Evolutionary conservation across 2,113 vertebrate genomes (phyloP), one percentile per base, ranked within the genome.

Genomic region (Charadrius vociferus): DNA sequence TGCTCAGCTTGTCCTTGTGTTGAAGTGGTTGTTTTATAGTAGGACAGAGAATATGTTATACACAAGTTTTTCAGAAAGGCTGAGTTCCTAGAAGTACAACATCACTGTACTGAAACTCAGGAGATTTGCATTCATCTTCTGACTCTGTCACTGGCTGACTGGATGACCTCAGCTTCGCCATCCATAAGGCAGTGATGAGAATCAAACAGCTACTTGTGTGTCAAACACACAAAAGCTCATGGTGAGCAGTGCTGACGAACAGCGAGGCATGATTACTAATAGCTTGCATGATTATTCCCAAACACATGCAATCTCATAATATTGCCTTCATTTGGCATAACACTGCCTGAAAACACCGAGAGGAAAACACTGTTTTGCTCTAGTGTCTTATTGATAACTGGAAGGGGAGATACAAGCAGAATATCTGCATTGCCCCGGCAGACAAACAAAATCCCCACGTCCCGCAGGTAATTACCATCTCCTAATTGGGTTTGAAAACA

Each of bases 391-490:
- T 63, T 92, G 97, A 93, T 96, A 97, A 97, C 92, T 77, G 91
- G 93, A 96, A 96, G 15, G 95, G 97, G 97, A 98, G 95, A 81
- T 84, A 84, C 80, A 95, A 93, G 87, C 63, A 67, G 81, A 95
- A 8, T 94, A 92, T 92, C 89, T 30, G 79, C 90, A 88, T 95
- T 52, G 85, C 93, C 97, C 94, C 65, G 0, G 88, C 95, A 85
- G 96, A 93, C 95, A 89, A 95, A 92, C 95, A 93, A 97, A 97
- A 71, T 98, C 98, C 98, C 97, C 30, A 56, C 22, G 5, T 97
- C 98, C 98, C 98, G 34, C 81, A 98, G 96, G 98, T 98, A 98
- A 98, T 98, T 98, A 98, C 95, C 96, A 97, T 96, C 77, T 97
- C 93, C 97, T 98, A 98, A 98, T 98, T 98, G 97, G 97, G 86